Evolutionary conservation across 2,888 invertebrate species (phyloP), one percentile per base, ranked within the genome.

Genomic region (Stramonita haemastoma): DNA sequence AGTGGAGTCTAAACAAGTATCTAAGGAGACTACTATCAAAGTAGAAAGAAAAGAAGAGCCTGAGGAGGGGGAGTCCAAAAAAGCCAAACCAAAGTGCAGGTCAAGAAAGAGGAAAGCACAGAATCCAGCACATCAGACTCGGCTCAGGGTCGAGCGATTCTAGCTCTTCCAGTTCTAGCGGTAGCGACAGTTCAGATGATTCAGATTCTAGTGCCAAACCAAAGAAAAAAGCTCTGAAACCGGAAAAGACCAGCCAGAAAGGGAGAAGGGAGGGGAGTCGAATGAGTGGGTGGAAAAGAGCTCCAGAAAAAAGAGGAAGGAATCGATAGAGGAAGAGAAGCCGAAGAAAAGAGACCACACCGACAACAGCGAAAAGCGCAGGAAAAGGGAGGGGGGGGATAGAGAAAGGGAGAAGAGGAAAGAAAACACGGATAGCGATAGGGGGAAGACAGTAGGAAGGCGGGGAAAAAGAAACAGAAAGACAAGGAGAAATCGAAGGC

Each of bases 91-190:
- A 15, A 88, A 60, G 56, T 26, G 87, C 88, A 70, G 89, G 88
- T 79, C 89, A 90, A 89, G 86, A 89, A 87, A 32, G 91, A 87
- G 26, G 89, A 91, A 11, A 88, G 87, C n/a, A 79, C 81, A 56
- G 91, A 86, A 19, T 90, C 90, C 83, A 93, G 92, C 90, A 91
- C 91, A 46, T 92, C 93, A 13, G 91, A 91, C 56, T 92, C 92
- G 90, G 91, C 89, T 92, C 93, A 70, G 91, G 91, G 81, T 92
- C 92, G 56, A 91, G 91, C 0, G 90, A 89, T 15, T 93, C 93
- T 22, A 91, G 91, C 22, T 90, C 91, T 29, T 92, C 91, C 36
- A 92, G 93, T 89, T 91, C 92, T 83, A 92, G 91, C 88, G 91
- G 90, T 86, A 92, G 91, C 77, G 92, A 92, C 34, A 36, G 66